A percentile compares a stretch with the other conserved stretches of the same genome.
phyloP scores from a whole-genome alignment of 2,113 vertebrate genomes.

The Coturnix japonica region DNA sequence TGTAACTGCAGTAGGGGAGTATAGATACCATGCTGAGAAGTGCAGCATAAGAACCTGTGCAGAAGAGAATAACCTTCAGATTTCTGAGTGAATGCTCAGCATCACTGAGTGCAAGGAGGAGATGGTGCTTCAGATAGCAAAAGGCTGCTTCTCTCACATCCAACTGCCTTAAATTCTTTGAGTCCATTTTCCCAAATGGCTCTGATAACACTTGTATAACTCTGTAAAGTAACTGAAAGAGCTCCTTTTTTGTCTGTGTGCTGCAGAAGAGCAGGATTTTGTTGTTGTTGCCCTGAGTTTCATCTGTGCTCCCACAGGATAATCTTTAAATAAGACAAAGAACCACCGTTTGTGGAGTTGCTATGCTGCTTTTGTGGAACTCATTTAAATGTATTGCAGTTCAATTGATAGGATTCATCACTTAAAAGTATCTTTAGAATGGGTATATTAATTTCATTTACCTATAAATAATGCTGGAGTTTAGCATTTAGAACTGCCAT shows the following conservation, averaged over 20 bases:
- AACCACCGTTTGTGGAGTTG: background rate
- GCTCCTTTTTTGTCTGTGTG: background rate
- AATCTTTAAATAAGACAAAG: background rate
- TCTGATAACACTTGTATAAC: background rate
- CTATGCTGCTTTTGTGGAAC: fast-evolving
- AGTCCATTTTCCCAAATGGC: background rate
- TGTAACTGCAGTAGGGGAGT: background rate
- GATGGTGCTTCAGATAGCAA: background rate
- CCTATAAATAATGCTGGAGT: background rate
- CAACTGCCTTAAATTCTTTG: background rate
- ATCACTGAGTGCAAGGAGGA: fast-evolving
- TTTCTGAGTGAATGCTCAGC: background rate
- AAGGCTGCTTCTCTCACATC: background rate
- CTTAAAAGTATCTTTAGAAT: background rate
- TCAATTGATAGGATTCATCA: background rate
- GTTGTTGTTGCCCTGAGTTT: background rate
- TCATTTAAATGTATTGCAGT: background rate
- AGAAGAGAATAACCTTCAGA: background rate
- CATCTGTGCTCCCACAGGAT: background rate
- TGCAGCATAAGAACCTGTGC: background rate
- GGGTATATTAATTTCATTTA: background rate
- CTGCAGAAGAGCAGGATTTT: background rate
- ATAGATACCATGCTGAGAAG: background rate
- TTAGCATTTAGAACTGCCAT: background rate
- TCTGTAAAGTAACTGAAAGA: background rate